phyloP scores from a whole-genome alignment of 2,888 invertebrate genomes.

The Caenorhabditis macrosperma region DNA sequence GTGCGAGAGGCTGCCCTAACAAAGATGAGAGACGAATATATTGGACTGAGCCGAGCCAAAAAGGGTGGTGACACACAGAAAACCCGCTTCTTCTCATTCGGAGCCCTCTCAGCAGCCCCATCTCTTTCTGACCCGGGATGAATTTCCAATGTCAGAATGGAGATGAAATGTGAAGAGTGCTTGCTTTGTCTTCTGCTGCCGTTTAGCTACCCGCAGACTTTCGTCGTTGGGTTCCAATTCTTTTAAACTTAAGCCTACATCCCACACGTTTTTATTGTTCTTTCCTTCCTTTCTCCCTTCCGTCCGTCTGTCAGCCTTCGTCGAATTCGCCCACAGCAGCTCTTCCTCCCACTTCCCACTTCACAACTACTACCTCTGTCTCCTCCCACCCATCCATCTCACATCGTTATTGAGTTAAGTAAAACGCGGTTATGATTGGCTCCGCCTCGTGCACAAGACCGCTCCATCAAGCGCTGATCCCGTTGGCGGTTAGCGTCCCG shows the following conservation, averaged over 20 bases:
- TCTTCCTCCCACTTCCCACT: slow-evolving; percentile 12
- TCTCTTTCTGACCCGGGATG: slow-evolving; percentile 18
- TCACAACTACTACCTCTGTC: slow-evolving; percentile 16
- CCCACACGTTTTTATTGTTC: neutral
- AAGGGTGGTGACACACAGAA: slow-evolving; percentile 2
- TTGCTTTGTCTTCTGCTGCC: slow-evolving; percentile 35
- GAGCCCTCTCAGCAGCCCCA: neutral
- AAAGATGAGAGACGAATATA: slow-evolving; percentile 18
- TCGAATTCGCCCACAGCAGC: slow-evolving; percentile 9
- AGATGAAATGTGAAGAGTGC: slow-evolving; percentile 52
- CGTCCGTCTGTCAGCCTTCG: neutral
- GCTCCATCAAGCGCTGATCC: slow-evolving; percentile 61
- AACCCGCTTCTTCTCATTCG: slow-evolving; percentile 15
- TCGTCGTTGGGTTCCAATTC: neutral
- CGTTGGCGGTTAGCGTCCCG: slow-evolving; percentile 64
- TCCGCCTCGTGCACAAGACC: slow-evolving; percentile 59
- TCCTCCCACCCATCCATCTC: neutral
- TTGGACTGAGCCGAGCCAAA: slow-evolving; percentile 2
- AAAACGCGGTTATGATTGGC: slow-evolving; percentile 50
- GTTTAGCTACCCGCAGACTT: slow-evolving; percentile 15
- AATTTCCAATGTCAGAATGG: slow-evolving; percentile 48
- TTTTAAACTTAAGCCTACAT: neutral
- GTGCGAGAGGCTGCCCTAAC: neutral
- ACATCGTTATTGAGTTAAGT: slow-evolving; percentile 42
- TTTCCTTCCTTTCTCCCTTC: slow-evolving; percentile 11